A percentile compares a stretch with the other conserved stretches of the same genome.
Conservation (phyloP, 2,797 vertebrate species). For the Nannoperca australis region DNA sequence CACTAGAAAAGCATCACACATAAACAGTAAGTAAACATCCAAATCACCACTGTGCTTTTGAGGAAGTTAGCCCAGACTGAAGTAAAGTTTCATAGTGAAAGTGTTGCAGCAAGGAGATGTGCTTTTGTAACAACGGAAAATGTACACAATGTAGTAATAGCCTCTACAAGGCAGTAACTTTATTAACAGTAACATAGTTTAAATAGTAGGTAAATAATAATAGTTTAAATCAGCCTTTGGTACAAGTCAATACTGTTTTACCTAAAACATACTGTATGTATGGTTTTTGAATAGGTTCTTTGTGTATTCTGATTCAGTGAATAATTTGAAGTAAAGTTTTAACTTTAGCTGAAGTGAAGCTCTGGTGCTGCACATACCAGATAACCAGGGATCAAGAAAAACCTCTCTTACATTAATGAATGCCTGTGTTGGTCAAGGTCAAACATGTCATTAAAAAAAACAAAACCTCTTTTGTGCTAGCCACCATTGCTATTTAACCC, state of each 20-base stretch:
- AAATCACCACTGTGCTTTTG: neutral
- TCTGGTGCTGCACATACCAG: conserved; percentile 1
- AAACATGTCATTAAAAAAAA: neutral
- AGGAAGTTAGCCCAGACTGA: neutral
- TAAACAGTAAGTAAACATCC: neutral
- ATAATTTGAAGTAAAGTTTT: neutral
- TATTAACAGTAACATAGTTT: no score
- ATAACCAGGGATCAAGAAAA: neutral
- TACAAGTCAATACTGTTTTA: neutral
- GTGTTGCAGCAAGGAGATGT: neutral
- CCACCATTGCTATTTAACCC: neutral
- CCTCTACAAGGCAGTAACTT: neutral
- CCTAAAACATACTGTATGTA: neutral
- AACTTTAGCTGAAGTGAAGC: neutral
- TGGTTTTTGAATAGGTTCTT: neutral
- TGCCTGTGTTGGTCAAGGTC: conserved; percentile 18
- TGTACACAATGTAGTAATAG: neutral
- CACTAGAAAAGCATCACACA: neutral
- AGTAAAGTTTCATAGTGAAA: neutral
- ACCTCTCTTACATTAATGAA: neutral
- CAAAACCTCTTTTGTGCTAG: neutral
- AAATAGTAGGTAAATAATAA: no score
- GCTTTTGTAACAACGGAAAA: neutral
- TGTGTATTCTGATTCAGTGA: neutral
- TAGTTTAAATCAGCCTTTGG: neutral